These are phyloP conservation scores for Odontocolon sp. DNA, from an alignment of 2,888 invertebrate genomes.

Conservation along the genomic window DNA sequence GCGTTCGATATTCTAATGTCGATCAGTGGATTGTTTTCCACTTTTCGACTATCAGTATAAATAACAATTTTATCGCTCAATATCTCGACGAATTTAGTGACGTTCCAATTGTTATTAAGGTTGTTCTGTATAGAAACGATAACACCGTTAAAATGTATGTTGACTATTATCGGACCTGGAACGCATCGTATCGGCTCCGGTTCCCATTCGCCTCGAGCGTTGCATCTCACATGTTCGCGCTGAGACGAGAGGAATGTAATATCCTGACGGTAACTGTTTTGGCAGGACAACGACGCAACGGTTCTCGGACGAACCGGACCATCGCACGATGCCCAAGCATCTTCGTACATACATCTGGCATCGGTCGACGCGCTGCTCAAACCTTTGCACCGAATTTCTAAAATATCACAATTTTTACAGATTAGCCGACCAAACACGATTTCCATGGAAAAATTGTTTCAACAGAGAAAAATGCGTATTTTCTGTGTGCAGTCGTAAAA, in stretches of 20 bases:
- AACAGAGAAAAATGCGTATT: no score
- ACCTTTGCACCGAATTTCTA: constrained; percentile 72
- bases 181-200: constrained; percentile 76
- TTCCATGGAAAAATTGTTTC: no score
- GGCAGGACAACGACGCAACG: constrained; percentile 68
- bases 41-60: constrained; percentile 42
- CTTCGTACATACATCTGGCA: constrained; percentile 66
- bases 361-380: constrained; percentile 67
- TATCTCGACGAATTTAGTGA: constrained; percentile 61
- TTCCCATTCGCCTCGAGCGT: constrained; percentile 73
- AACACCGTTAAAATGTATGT: constrained; percentile 68
- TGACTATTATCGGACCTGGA: constrained; percentile 75
- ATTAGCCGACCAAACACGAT: no score
- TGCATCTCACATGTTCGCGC: constrained; percentile 69
- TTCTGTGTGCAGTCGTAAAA: no score
- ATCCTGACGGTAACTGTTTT: constrained; percentile 70
- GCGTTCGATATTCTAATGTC: constrained; percentile 58
- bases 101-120: constrained; percentile 36
- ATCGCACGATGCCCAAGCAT: constrained; percentile 67
- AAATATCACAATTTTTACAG: constrained; percentile 48
- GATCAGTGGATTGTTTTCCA: constrained; percentile 56
- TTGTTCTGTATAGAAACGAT: constrained; percentile 46
- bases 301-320: constrained; percentile 68
- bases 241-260: constrained; percentile 56
- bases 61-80: constrained; percentile 64